Percentiles rank a stretch among this genome's conserved stretches.
These are phyloP conservation scores for Chelonus formosanus DNA, from an alignment of 2,888 invertebrate genomes.

Conservation along the genomic window DNA sequence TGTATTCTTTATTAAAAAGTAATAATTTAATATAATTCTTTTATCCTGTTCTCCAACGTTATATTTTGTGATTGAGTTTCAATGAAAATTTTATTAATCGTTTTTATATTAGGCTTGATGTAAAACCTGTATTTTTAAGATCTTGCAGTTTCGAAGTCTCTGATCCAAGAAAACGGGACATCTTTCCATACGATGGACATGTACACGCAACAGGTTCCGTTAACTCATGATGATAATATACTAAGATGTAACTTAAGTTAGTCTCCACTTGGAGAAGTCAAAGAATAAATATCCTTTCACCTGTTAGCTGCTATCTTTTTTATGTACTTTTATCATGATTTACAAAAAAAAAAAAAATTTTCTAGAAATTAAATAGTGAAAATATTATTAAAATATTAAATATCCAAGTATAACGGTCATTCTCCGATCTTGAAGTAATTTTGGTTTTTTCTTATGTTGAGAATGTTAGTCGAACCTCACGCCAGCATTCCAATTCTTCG, in stretches of 20 bases:
- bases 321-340: too few species aligned
- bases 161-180: conserved; percentile 41
- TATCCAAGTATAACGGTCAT: too few species aligned
- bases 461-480: conserved; percentile 56
- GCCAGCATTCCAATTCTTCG: conserved; percentile 54
- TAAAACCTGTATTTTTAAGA: conserved; percentile 23
- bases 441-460: conserved; percentile 39
- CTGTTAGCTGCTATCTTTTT: conserved; percentile 1
- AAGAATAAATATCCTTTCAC: conserved; percentile 22
- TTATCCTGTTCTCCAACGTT: too few species aligned
- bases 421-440: conserved; percentile 28
- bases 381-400: too few species aligned
- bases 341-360: too few species aligned
- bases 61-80: too few species aligned
- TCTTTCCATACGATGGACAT: conserved; percentile 35
- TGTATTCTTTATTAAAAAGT: too few species aligned
- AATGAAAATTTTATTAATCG: not conserved
- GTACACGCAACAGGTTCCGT: conserved; percentile 42
- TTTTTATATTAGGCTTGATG: conserved; percentile 1
- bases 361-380: too few species aligned
- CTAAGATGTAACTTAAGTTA: conserved; percentile 16
- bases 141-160: conserved; percentile 39
- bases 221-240: conserved; percentile 35
- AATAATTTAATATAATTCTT: too few species aligned
- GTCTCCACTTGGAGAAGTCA: conserved; percentile 1